Base-by-base conservation (phyloP, 2,113 vertebrate genomes). In the Emydura subglobosa region DNA sequence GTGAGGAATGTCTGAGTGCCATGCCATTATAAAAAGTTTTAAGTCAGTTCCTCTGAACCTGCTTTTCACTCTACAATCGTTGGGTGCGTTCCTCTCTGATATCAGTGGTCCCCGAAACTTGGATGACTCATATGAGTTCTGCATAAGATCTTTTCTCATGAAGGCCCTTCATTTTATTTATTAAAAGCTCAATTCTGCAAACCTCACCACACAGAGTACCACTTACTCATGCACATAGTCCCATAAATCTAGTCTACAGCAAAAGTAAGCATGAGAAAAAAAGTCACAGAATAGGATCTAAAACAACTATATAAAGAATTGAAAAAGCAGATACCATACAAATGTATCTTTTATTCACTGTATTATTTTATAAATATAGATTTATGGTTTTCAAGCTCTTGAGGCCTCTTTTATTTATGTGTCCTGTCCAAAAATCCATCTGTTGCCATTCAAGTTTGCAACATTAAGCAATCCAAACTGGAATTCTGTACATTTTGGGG, bases 1-100 rank as follows among this genome's bases (percentile, higher is more conserved):
- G 96, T 47, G n/a, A 96, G 78, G 86, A 96, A 95, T 89, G 91
- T 96, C 95, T 96, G 81, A 95, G 92, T 85, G 85, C 13, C 2
- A 2, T 51, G 90, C 89, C 59, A 93, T 90, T 47, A 90, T 78
- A 95, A 95, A 97, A 54, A 93, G 8, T 51, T 24, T 44, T 50
- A 39, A 79, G 85, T 24, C 65, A 53, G 86, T 89, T 95, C 94
- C 90, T 82, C 68, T 68, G 53, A 90, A 91, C 83, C 80, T 93
- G 83, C 34, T 79, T 49, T 89, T 88, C 88, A 61, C 81, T 57
- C 90, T 95, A 83, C 29, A 94, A 55, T 27, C 1, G 5, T 39
- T 79, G 68, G 72, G 72, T n/a, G 5, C 82, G 95, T 96, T 97
- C 84, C 93, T 91, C 78, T 92, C 80, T 93, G 92, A 92, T 82